Percentiles rank a stretch among this genome's conserved stretches.
Conservation (phyloP, 2,113 vertebrate species). For the Glaucidium brasilianum region DNA sequence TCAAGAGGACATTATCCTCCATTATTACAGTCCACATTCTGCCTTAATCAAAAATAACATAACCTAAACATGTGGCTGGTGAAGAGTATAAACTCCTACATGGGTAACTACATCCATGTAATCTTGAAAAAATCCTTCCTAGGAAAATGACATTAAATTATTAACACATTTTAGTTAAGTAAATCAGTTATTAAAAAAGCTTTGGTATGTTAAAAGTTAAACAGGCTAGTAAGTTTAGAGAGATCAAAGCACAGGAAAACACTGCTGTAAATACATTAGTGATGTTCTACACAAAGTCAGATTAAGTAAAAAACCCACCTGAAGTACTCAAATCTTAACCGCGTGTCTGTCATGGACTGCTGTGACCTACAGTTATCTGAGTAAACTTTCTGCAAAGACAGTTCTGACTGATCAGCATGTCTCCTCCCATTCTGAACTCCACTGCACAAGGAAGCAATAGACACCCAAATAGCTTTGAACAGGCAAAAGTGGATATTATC, state of each 20-base stretch:
- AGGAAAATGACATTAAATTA: neutral
- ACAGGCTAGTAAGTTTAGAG: neutral
- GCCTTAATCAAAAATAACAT: neutral
- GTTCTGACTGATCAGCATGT: neutral
- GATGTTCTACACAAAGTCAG: neutral
- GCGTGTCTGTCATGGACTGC: neutral
- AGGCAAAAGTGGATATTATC: neutral
- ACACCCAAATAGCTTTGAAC: neutral
- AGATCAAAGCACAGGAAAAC: neutral
- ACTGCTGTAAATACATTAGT: neutral
- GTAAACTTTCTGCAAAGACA: neutral
- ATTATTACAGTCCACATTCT: neutral
- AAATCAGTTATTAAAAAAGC: neutral
- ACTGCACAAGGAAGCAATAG: neutral
- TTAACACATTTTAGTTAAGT: neutral
- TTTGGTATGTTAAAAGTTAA: neutral
- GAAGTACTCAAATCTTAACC: neutral
- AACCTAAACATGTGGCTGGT: neutral
- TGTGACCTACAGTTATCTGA: neutral
- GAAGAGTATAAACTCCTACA: neutral
- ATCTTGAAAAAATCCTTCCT: neutral
- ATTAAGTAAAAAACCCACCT: neutral
- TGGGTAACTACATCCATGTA: neutral
- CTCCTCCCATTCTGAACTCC: neutral
- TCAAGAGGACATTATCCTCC: neutral